Base-by-base conservation (phyloP, 2,797 vertebrate species). In the Eupleurogrammus muticus region DNA sequence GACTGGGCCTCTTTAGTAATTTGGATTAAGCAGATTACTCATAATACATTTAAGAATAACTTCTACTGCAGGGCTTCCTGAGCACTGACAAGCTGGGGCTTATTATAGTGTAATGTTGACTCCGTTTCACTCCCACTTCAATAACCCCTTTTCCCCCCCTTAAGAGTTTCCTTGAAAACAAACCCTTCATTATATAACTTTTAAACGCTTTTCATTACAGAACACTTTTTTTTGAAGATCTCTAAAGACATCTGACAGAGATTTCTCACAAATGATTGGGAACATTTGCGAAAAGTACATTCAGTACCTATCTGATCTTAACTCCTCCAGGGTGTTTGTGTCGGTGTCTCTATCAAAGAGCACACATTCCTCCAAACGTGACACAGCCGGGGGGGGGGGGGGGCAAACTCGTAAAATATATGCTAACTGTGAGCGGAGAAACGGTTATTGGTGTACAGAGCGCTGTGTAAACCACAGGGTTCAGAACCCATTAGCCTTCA, bases 11-110 rank as follows among this genome's bases (percentile, higher is more conserved):
- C 81, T 84, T 89, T 76, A 86, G 84, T 79, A 61, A 91, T 84
- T 87, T 90, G 89, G 89, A 93, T 90, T 90, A 93, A 92, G 87
- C 68, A 84, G 86, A 93, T 92, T 92, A 93, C 84, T 84, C 89
- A 87, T 90, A 92, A 92, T 91, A 90, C 86, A 92, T 89, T 87
- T 86, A 89, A 89, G 86, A 92, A 85, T 88, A 92, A 89, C 84
- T 89, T 87, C 82, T 75, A 77, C 76, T 78, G 82, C 69, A 77
- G 67, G 65, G 73, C 84, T 87, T 89, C 73, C 76, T 76, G 72
- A 70, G 69, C 59, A 81, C 70, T 53, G 70, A 63, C 68, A 62
- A 59, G 78, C 77, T 76, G 60, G 89, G 34, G 36, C 47, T 65
- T 58, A 36, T 54, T 58, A 36, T 54, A 72, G 50, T 66, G 47